These are phyloP conservation scores for Phaedon cochleariae DNA, from an alignment of 2,888 invertebrate genomes.

Conservation along the genomic window DNA sequence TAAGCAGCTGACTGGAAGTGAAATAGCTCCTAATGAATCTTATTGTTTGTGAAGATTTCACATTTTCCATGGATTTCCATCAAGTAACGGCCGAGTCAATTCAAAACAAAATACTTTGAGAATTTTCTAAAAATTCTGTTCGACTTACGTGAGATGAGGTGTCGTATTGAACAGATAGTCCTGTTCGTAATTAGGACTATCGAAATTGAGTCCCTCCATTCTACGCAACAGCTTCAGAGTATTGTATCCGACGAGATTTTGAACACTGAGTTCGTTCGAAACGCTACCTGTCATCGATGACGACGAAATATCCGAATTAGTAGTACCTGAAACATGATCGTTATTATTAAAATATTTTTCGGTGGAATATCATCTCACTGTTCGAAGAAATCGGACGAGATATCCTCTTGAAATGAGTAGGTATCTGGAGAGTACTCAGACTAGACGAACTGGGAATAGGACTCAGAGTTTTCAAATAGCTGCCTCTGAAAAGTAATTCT, in stretches of 20 bases:
- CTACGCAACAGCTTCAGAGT: slow-evolving; percentile 73
- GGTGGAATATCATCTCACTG: slow-evolving; percentile 58
- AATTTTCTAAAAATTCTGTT: background rate
- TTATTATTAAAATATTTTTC: background rate
- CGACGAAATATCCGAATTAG: slow-evolving; percentile 65
- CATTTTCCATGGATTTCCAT: too few relatives aligned
- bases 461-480: slow-evolving; percentile 78
- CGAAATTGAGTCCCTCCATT: slow-evolving; percentile 43
- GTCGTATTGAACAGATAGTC: slow-evolving; percentile 43
- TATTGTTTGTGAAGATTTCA: too few relatives aligned
- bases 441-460: slow-evolving; percentile 89
- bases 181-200: slow-evolving; percentile 39
- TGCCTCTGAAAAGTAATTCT: slow-evolving; percentile 65
- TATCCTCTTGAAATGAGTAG: slow-evolving; percentile 56
- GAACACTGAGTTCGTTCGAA: slow-evolving; percentile 70
- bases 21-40: too few relatives aligned
- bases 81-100: too few relatives aligned
- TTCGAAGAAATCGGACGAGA: slow-evolving; percentile 67
- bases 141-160: slow-evolving; percentile 41
- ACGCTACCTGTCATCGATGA: slow-evolving; percentile 64
- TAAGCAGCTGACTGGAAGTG: too few relatives aligned
- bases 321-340: slow-evolving; percentile 57
- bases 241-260: slow-evolving; percentile 80
- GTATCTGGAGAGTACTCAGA: slow-evolving; percentile 61
- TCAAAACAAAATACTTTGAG: too few relatives aligned